phyloP scores from a whole-genome alignment of 2,113 vertebrate species.

The Laticauda laticaudata region DNA sequence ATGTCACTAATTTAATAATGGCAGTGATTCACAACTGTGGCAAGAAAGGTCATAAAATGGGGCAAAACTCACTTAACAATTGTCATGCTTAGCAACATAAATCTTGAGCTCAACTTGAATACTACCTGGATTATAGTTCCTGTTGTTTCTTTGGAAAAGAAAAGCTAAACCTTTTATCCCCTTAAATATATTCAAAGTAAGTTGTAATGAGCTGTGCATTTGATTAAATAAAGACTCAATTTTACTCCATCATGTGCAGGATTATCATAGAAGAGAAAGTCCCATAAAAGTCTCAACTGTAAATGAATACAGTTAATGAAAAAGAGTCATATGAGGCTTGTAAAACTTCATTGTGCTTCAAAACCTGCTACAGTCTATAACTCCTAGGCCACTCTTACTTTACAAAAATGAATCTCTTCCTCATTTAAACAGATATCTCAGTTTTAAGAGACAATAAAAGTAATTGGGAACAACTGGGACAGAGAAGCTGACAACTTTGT shows the following conservation, averaged over 20 bases:
- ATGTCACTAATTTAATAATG: not conserved
- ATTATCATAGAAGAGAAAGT: slow-evolving; percentile 35
- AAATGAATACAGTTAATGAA: slow-evolving; percentile 48
- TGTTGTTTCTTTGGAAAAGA: not conserved
- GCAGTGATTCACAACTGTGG: not conserved
- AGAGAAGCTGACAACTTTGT: not conserved
- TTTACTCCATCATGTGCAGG: slow-evolving; percentile 39
- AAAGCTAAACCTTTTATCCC: slow-evolving; percentile 20
- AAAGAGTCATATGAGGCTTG: slow-evolving; percentile 36
- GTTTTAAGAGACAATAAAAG: not conserved
- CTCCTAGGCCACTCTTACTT: not conserved
- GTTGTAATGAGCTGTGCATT: slow-evolving; percentile 23
- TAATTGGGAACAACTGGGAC: slow-evolving; percentile 11
- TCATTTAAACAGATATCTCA: slow-evolving; percentile 23
- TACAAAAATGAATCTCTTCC: not conserved
- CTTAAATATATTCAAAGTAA: slow-evolving; percentile 15
- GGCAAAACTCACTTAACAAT: not conserved
- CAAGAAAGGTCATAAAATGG: not conserved
- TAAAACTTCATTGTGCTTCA: slow-evolving; percentile 22
- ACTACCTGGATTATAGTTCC: not conserved
- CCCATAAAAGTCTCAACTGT: slow-evolving; percentile 19
- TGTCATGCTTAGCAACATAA: not conserved
- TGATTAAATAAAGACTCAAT: slow-evolving; percentile 34
- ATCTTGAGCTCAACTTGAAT: not conserved
- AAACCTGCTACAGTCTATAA: not conserved